Conservation (phyloP, 2,113 vertebrate species). For the Entomyzon cyanotis region DNA sequence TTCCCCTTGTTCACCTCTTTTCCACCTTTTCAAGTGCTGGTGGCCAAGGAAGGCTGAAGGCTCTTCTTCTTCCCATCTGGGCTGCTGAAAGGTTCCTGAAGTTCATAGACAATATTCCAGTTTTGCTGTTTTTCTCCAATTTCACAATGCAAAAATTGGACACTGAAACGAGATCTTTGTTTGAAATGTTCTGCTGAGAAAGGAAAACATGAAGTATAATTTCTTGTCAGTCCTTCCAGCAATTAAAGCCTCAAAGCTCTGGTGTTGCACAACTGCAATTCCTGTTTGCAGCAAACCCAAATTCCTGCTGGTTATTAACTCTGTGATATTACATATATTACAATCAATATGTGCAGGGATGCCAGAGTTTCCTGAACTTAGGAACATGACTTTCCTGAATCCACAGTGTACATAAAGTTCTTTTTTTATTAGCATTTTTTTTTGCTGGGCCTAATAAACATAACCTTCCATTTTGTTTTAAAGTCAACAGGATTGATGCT, state of each 20-base stretch:
- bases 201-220: neutral
- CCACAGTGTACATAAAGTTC: neutral
- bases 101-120: neutral
- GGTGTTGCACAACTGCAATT: neutral
- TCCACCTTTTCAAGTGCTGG: rapidly evolving
- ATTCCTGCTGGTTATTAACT: neutral
- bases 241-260: neutral
- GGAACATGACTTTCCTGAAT: neutral
- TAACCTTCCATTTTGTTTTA: neutral
- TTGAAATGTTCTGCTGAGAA: neutral
- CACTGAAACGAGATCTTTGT: neutral
- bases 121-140: neutral
- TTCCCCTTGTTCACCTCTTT: neutral
- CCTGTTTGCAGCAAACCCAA: neutral
- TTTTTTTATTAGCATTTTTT: neutral
- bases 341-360: neutral
- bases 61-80: neutral
- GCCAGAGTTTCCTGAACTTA: neutral
- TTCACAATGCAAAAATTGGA: rapidly evolving
- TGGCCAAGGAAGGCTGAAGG: neutral
- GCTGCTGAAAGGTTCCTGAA: neutral
- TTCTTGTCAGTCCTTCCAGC: neutral
- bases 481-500: neutral
- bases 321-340: neutral
- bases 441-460: neutral